Evolutionary conservation across 2,888 invertebrate genomes (phyloP), one percentile per base, ranked within the genome.

Genomic region (Gymnoscelis rufifasciata): DNA sequence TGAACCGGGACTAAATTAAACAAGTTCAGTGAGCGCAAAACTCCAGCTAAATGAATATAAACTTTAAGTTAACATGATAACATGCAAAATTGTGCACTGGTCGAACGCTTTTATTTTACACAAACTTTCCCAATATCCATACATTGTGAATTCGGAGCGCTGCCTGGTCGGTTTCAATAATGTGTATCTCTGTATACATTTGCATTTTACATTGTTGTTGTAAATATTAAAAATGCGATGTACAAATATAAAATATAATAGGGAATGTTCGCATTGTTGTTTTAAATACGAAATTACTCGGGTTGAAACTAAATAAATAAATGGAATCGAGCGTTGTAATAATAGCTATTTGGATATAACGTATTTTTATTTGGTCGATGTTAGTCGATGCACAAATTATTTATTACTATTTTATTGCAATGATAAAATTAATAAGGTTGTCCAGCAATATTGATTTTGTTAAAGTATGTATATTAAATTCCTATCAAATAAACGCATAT

Each of bases 1-100:
- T 74, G 67, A 65, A 63, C 64, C 58, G 64, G 59, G 68, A 56
- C 66, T 56, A 71, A 76, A 76, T 76, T 75, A 78, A 76, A 77
- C 71, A 73, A 70, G 68, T 68, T 66, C 58, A 44, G 56, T 46
- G 56, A 48, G 43, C 59, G 59, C 45, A 51, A 50, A 49, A 31
- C 38, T 47, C 46, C 44, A 54, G 55, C 50, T 56, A 55, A 52
- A 42, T 48, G 29, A 68, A 63, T 61, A 44, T 55, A 57, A 63
- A 65, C 69, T 64, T 64, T 72, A 62, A 49, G 41, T 29, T 37
- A 39, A 41, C 38, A 26, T 7, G 26, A 48, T 67, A 66, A 59
- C 64, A 63, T 57, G 51, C 44, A 59, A 60, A 63, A 54, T 71
- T 51, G 52, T 19, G n/a, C 29, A 38, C 47, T 24, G 41, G 38